These are phyloP conservation scores for Panulirus ornatus DNA, from an alignment of 1,140 invertebrate species.

Conservation along the genomic window DNA sequence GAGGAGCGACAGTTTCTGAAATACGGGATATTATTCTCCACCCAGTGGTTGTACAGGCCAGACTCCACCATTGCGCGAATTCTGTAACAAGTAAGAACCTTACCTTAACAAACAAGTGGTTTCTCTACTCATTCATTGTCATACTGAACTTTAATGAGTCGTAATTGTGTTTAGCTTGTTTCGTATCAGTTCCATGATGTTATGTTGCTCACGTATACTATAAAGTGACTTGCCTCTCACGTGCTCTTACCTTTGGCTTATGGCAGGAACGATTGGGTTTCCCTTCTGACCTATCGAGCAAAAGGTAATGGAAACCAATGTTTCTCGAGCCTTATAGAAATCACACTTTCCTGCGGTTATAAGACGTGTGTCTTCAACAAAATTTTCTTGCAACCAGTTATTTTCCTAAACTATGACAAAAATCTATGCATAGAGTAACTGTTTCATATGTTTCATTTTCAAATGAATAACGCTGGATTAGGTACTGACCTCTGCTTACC, in stretches of 20 bases:
- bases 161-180: neutral
- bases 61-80: neutral
- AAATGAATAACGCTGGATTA: too few relatives aligned
- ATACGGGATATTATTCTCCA: neutral
- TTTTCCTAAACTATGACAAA: neutral
- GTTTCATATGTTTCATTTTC: neutral
- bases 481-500: neutral
- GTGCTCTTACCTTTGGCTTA: neutral
- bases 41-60: conserved; percentile 18
- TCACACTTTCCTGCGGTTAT: neutral
- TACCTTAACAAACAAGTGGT: neutral
- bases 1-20: conserved; percentile 10
- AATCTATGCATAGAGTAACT: neutral
- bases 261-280: too few relatives aligned
- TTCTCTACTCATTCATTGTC: neutral
- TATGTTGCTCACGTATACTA: neutral
- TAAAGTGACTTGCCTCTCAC: neutral
- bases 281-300: neutral
- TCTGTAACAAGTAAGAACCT: neutral
- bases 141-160: neutral
- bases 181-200: neutral
- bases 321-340: conserved; percentile 1
- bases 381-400: neutral
- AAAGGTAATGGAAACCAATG: neutral
- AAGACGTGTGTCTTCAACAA: neutral